A percentile compares a stretch with the other conserved stretches of the same genome.
phyloP scores from a whole-genome alignment of 1,140 invertebrate genomes.

The Apis dorsata region DNA sequence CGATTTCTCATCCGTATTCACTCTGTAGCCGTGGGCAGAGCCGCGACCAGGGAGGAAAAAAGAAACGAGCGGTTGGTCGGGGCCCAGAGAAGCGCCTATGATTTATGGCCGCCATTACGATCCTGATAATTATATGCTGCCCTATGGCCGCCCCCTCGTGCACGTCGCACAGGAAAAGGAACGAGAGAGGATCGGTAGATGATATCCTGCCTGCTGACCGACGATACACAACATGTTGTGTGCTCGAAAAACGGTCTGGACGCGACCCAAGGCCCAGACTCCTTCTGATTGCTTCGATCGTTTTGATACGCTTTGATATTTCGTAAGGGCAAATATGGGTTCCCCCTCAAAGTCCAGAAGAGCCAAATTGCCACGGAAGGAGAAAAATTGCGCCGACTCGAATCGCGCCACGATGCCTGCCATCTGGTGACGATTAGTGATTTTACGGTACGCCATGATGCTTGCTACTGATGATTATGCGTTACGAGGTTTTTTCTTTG shows the following conservation, averaged over 20 bases:
- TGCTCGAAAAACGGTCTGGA: slow-evolving; percentile 44
- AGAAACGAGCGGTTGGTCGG: slow-evolving; percentile 61
- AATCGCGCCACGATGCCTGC: slow-evolving; percentile 16
- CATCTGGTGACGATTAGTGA: slow-evolving; percentile 45
- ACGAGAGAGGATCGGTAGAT: slow-evolving; percentile 69
- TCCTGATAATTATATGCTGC: slow-evolving; percentile 80
- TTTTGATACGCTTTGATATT: slow-evolving; percentile 69
- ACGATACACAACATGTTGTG: slow-evolving; percentile 41
- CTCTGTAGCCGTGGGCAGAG: slow-evolving; percentile 73
- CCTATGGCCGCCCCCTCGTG: slow-evolving; percentile 74
- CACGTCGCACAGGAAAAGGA: slow-evolving; percentile 59
- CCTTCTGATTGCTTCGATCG: slow-evolving; percentile 71
- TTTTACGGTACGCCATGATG: background rate
- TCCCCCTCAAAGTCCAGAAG: slow-evolving; percentile 1
- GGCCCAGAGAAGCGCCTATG: slow-evolving; percentile 79
- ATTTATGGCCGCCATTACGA: slow-evolving; percentile 79
- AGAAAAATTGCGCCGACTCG: slow-evolving; percentile 35
- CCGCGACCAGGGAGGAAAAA: slow-evolving; percentile 61
- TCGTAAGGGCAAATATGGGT: slow-evolving; percentile 36
- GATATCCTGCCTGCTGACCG: slow-evolving; percentile 75
- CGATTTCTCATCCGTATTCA: slow-evolving; percentile 78
- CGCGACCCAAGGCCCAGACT: slow-evolving; percentile 60
- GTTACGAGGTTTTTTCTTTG: background rate
- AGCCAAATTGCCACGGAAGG: slow-evolving; percentile 17
- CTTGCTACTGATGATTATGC: slow-evolving; percentile 5